Percentiles rank a stretch among this genome's conserved stretches.
These are phyloP conservation scores for Hydrocynus forskahlii DNA, from an alignment of 2,797 vertebrate species.

Conservation along the genomic window DNA sequence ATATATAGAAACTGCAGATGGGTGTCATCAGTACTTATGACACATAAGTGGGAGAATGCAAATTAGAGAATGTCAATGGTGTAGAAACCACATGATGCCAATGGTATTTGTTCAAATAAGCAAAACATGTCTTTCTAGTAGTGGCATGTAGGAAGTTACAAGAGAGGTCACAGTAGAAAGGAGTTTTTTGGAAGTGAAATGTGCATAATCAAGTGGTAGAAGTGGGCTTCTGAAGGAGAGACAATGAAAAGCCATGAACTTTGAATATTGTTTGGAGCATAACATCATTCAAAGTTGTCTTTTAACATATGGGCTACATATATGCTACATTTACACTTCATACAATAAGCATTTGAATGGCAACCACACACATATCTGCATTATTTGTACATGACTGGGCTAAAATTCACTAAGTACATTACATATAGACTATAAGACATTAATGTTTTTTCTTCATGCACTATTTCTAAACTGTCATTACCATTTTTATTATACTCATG, in stretches of 20 bases:
- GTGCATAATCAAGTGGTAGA: not conserved
- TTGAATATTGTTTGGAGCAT: not conserved
- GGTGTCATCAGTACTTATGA: not conserved
- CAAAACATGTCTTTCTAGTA: not conserved
- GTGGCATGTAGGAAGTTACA: not conserved
- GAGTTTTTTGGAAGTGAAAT: not conserved
- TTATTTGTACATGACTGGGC: conserved; percentile 35
- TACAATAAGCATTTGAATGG: conserved; percentile 17
- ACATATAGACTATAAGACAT: conserved; percentile 11
- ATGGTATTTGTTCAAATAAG: not conserved
- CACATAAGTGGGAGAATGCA: not conserved
- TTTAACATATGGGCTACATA: conserved; percentile 4
- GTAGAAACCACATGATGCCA: not conserved
- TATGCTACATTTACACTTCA: not conserved
- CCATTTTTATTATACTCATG: conserved; percentile 38
- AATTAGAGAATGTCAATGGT: not conserved
- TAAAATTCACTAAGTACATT: conserved; percentile 37
- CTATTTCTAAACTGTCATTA: conserved; percentile 30
- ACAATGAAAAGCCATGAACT: not conserved
- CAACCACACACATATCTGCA: conserved; percentile 21
- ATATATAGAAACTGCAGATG: conserved; percentile 3
- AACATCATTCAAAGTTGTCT: not conserved
- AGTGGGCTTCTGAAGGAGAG: not conserved
- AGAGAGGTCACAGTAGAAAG: not conserved
- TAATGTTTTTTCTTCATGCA: conserved; percentile 32